phyloP scores from a whole-genome alignment of 2,113 vertebrate genomes.

The Pantherophis guttatus region DNA sequence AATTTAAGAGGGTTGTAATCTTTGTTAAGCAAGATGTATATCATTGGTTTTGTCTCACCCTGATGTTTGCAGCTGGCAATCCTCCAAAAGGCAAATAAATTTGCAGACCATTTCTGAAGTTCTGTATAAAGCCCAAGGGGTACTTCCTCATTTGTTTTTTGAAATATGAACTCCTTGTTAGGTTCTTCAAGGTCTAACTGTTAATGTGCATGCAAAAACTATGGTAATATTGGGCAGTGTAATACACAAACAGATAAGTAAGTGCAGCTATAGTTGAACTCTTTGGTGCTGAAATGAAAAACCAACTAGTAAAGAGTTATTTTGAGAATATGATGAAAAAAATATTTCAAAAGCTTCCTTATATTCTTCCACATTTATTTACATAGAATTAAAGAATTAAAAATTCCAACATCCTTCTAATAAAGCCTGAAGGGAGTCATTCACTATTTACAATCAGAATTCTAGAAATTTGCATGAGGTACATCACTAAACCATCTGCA shows the following conservation, averaged over 20 bases:
- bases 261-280: neutral
- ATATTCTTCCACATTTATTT: neutral
- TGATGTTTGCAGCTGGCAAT: constrained; percentile 30
- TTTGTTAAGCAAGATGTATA: neutral
- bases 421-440: neutral
- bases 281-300: neutral
- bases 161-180: neutral
- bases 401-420: neutral
- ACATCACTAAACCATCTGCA: neutral
- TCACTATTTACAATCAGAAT: neutral
- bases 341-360: neutral
- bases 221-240: constrained; percentile 28
- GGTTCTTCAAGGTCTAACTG: neutral
- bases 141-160: neutral
- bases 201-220: constrained; percentile 32
- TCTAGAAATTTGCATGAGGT: neutral
- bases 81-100: neutral
- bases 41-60: constrained; percentile 21
- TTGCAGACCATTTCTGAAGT: constrained; percentile 27
- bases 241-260: neutral
- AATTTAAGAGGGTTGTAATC: neutral
- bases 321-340: neutral
- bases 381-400: neutral
- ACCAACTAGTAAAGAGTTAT: neutral
- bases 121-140: neutral